Base-by-base conservation (phyloP, 2,113 vertebrate species). In the Myodes glareolus region DNA sequence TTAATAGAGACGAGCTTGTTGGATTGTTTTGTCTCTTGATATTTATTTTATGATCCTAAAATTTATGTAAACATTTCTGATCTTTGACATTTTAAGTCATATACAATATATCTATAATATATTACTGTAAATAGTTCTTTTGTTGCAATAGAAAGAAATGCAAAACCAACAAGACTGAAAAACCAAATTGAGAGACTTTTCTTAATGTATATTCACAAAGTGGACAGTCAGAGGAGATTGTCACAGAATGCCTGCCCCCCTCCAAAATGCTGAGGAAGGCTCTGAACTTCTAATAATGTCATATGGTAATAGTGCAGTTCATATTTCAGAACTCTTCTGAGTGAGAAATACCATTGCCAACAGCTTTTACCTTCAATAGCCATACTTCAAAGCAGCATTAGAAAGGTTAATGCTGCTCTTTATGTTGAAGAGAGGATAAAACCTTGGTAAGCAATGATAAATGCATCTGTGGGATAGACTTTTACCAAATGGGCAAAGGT, bases 221-320 rank as follows among this genome's bases (percentile, higher is more conserved):
- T 27, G 2, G 7, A 39, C 7, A 31, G 23, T 65, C 39, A 36
- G 4, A 50, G 52, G 29, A 68, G 6, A 29, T 1, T 3, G 21
- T 50, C 50, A 65, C n/a, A 78, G 29, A 47, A 81, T 21, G 10
- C 50, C 25, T 39, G 6, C 4, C 4, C 25, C 27, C 33, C 25
- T 21, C 33, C 47, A 70, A 36, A 2, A 82, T 21, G 25, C 19
- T 31, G 65, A 82, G 14, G 25, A 14, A 14, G 4, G 9, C 19
- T 76, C 94, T 36, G 10, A 58, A 55, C 9, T 21, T 65, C 55
- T 33, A 58, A 10, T 73, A 3, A 45, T 33, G 70, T 82, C 73
- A 29, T 0, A 9, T 4, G 2, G 0, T 31, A 78, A 67, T 31
- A 36, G 2, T 16, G 42, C 14, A 13, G 0, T 63, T 36, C 76